phyloP scores from a whole-genome alignment of 35 echinoderm and acorn worm species.

The Heliocidaris tuberculata region DNA sequence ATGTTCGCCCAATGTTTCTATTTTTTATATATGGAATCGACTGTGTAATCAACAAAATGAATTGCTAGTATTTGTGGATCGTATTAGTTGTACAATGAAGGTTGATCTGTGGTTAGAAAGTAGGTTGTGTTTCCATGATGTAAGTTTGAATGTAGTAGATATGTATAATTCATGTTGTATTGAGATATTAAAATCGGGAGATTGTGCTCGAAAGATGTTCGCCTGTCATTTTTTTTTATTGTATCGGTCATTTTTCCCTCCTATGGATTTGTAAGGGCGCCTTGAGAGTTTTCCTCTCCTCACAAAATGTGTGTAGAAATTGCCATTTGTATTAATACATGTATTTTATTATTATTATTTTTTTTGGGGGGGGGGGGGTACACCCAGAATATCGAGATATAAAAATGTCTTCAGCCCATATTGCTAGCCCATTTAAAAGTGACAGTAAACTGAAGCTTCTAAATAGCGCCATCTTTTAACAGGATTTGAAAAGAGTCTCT shows the following conservation, averaged over 20 bases:
- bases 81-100: slow-evolving; percentile 18
- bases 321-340: too few relatives aligned
- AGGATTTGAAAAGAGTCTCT: too few relatives aligned
- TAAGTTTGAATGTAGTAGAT: background rate
- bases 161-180: background rate
- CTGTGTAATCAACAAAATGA: background rate
- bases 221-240: background rate
- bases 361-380: too few relatives aligned
- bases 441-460: too few relatives aligned
- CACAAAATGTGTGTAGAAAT: background rate
- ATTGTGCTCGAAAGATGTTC: background rate
- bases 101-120: background rate
- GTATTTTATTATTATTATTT: too few relatives aligned
- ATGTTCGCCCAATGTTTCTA: slow-evolving; percentile 16
- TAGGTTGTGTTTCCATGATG: background rate
- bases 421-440: background rate
- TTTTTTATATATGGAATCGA: slow-evolving; percentile 9
- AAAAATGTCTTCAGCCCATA: too few relatives aligned
- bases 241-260: background rate
- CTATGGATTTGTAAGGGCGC: background rate
- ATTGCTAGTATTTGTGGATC: background rate
- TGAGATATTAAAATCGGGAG: background rate
- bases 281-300: background rate
- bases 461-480: too few relatives aligned
- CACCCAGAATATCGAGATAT: too few relatives aligned